Percentiles rank a stretch among this genome's conserved stretches.
phyloP scores from a whole-genome alignment of 2,797 vertebrate species.

The Anguilla marmorata region DNA sequence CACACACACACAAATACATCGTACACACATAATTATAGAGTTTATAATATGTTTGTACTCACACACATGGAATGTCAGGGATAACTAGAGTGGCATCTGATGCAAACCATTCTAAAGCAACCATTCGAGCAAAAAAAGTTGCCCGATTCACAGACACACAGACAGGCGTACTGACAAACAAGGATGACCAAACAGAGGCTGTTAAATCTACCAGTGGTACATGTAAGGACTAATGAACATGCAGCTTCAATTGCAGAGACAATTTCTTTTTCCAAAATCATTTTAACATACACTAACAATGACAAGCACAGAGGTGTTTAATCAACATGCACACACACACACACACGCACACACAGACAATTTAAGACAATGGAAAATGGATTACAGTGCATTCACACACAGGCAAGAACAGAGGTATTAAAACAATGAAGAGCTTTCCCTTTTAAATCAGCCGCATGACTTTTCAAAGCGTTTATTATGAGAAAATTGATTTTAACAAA shows the following conservation, averaged over 20 bases:
- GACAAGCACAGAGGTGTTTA: neutral
- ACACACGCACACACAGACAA: neutral
- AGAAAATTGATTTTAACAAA: constrained; percentile 14
- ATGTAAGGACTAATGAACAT: neutral
- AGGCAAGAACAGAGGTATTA: neutral
- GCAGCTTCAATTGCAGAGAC: neutral
- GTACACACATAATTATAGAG: neutral
- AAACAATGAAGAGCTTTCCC: constrained; percentile 3
- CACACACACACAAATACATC: constrained; percentile 10
- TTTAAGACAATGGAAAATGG: neutral
- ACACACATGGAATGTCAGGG: neutral
- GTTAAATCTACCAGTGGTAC: neutral
- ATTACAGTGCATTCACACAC: neutral
- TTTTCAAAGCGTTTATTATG: constrained; percentile 14
- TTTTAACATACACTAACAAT: neutral
- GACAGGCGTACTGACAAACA: constrained; percentile 13
- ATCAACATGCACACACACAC: neutral
- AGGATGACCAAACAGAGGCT: neutral
- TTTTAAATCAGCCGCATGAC: neutral
- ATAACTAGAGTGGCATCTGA: neutral
- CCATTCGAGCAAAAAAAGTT: neutral
- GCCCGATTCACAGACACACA: neutral
- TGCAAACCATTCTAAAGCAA: neutral
- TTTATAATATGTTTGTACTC: constrained; percentile 3
- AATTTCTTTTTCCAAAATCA: neutral